Base-by-base conservation (phyloP, 1,140 invertebrate species). In the Cecropterus lyciades region DNA sequence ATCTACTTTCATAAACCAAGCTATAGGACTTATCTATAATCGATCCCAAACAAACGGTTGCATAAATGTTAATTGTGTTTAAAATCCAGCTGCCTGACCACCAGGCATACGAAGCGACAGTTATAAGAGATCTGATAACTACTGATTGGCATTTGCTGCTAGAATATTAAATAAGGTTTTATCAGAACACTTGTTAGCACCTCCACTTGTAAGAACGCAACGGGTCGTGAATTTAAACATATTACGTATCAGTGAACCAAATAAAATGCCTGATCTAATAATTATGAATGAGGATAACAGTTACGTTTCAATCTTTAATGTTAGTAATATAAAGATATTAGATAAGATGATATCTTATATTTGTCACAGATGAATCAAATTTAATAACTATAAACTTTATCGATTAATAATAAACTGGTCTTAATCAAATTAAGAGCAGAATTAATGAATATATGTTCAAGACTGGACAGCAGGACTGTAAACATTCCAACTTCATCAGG, bases 91-190 rank as follows among this genome's bases (percentile, higher is more conserved):
- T 56, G 40, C 48, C 13, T 43, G 3, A n/a, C 52, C 52, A 15
- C 14, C 37, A 17, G 17, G 33, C 4, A 43, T 43, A 42, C 53
- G n/a, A 56, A 56, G 40, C 40, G 53, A 56, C 53, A 56, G 53
- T 56, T 56, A 56, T 56, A 43, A 56, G 53, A 56, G 53, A 43
- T 56, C 53, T 56, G 53, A 43, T 56, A 56, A 56, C 37, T 11
- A 20, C 53, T 56, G 53, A 56, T 56, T 56, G 53, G 53, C 53
- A 56, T 37, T 56, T 43, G 17, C 37, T 43, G 10, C 11, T 56
- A 17, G 37, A 56, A 56, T 56, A 56, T 56, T 56, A 43, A 56
- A 43, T 56, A 43, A 43, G 53, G 37, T n/a, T 42, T 43, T 55
- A 55, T 55, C 52, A 37, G 4, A 10, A 40, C 37, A 56, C 15